Evolutionary conservation across 2,113 vertebrate genomes (phyloP), one percentile per base, ranked within the genome.

Genomic region (Gnathonemus echidnorhynchus): DNA sequence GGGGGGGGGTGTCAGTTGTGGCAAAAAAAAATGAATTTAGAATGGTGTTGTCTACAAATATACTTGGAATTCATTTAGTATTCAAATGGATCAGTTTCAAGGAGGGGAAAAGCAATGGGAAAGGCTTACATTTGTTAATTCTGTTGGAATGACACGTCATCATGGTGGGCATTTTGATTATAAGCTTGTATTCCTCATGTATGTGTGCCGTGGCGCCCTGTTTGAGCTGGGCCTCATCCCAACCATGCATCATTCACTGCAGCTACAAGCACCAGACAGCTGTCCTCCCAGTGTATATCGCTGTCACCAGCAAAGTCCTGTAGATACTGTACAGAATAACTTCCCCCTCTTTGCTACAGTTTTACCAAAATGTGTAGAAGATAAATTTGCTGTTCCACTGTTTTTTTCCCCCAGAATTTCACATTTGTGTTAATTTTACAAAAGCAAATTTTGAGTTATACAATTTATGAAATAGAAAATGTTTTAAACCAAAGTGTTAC

Each of bases 401-500:
- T 90, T 56, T 88, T 90, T 91, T 95, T 74, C 58, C 5, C 70
- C 93, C 90, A 91, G 86, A 90, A 94, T 90, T 88, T 89, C 70
- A 70, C 88, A 70, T 77, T 49, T 80, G 15, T 77, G 74, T 89
- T 80, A 35, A 74, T 88, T 66, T 88, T 77, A 89, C 58, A 89
- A 48, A 70, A 70, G 42, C 42, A 93, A 92, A 90, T 91, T 91
- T 90, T 94, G 92, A 94, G 93, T 94, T 90, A 91, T 93, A 94
- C 86, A 89, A 91, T 91, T 92, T 92, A 92, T 92, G 53, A 91
- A 90, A 94, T 93, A 93, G 91, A 92, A 89, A 92, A 95, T 94
- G 93, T 95, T 95, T 95, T 91, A 92, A 95, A 95, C 96, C 96
- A 96, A 96, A 96, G 95, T 94, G 94, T 95, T 94, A 91, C 91